phyloP scores from a whole-genome alignment of 2,888 invertebrate genomes.

The Tetragnatha montana region DNA sequence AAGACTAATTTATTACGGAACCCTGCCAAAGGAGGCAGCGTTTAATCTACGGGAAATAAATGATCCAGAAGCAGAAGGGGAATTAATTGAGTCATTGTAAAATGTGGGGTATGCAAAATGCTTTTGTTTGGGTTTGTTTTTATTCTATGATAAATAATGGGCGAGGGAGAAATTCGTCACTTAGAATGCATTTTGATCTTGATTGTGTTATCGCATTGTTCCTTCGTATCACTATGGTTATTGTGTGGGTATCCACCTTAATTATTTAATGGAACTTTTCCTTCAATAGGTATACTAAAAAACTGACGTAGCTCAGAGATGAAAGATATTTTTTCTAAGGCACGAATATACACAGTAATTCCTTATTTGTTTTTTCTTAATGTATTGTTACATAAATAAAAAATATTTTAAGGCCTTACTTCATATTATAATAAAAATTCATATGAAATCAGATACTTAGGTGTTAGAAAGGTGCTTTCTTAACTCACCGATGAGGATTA shows the following conservation, averaged over 20 bases:
- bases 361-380: too few species aligned
- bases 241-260: neutral
- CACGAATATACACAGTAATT: too few species aligned
- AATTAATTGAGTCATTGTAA: constrained; percentile 7
- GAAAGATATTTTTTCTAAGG: neutral
- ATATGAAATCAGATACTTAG: too few species aligned
- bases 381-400: too few species aligned
- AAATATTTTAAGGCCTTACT: too few species aligned
- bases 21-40: neutral
- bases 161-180: neutral
- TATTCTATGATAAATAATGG: neutral
- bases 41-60: constrained; percentile 13
- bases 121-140: neutral
- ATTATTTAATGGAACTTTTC: neutral
- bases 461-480: too few species aligned
- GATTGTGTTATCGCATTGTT: too few species aligned
- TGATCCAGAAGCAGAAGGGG: neutral
- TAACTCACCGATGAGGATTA: too few species aligned
- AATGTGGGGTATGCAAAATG: neutral
- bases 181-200: neutral
- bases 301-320: too few species aligned
- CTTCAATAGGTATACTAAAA: too few species aligned
- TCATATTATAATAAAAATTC: too few species aligned
- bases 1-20: neutral
- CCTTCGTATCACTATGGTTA: too few species aligned